Percentiles rank a stretch among this genome's conserved stretches.
These are phyloP conservation scores for Pelobates cultripes DNA, from an alignment of 2,797 vertebrate species.

Conservation along the genomic window DNA sequence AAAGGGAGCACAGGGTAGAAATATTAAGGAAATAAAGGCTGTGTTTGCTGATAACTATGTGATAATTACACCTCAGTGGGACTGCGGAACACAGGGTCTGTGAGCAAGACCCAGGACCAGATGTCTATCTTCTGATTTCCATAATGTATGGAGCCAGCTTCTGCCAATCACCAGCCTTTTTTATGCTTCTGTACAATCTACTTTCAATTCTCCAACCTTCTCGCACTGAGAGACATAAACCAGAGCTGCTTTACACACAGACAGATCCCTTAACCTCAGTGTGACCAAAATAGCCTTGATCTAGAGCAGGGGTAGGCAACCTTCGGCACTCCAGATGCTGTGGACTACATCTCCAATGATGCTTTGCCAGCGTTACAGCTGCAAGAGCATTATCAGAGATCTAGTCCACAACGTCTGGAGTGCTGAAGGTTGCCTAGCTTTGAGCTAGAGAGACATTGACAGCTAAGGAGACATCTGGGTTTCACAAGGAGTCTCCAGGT, in stretches of 20 bases:
- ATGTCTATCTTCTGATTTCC: constrained; percentile 47
- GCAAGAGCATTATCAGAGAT: too few relatives aligned
- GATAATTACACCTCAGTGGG: constrained; percentile 62
- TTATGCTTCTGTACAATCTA: constrained; percentile 26
- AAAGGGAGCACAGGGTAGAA: constrained; percentile 48
- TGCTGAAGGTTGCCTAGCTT: too few relatives aligned
- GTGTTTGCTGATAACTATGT: constrained; percentile 57
- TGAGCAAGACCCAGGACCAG: constrained; percentile 28
- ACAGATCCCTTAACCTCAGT: not conserved
- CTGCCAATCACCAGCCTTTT: constrained; percentile 25
- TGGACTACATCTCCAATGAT: too few relatives aligned
- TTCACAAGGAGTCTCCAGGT: too few relatives aligned
- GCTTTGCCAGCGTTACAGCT: too few relatives aligned
- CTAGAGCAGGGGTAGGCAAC: too few relatives aligned
- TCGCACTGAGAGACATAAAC: not conserved
- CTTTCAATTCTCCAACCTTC: constrained; percentile 7
- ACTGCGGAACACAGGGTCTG: constrained; percentile 49
- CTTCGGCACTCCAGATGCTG: too few relatives aligned
- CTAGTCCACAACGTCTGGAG: too few relatives aligned
- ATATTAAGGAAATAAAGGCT: constrained; percentile 60
- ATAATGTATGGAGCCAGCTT: constrained; percentile 25
- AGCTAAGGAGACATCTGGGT: too few relatives aligned
- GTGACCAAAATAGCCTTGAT: not conserved
- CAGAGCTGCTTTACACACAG: not conserved
- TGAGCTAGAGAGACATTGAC: too few relatives aligned